These are phyloP conservation scores for Melospiza georgiana DNA, from an alignment of 2,113 vertebrate genomes.

Conservation along the genomic window DNA sequence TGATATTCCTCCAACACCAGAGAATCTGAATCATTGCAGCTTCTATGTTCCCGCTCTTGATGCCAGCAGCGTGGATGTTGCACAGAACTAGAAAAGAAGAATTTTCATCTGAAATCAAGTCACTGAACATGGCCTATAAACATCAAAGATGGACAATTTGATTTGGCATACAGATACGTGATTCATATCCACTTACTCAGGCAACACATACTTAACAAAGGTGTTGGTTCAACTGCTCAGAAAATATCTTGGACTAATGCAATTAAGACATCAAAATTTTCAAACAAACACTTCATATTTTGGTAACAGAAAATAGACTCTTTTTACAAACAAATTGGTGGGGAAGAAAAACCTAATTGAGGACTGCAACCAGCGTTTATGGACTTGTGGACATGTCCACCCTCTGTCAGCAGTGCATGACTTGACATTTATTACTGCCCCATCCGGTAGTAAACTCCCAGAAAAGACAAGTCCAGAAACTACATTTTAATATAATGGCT, in stretches of 20 bases:
- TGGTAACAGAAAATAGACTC: background rate
- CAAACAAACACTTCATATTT: background rate
- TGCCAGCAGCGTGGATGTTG: slow-evolving; percentile 74
- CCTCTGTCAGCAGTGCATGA: background rate
- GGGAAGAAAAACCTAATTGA: rapidly evolving
- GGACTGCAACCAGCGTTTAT: background rate
- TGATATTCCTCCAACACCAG: background rate
- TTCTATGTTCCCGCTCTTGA: slow-evolving; percentile 78
- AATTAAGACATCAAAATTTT: background rate
- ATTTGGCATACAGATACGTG: rapidly evolving
- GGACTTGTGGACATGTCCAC: background rate
- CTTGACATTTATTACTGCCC: background rate
- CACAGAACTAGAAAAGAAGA: slow-evolving; percentile 54
- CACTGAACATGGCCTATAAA: background rate
- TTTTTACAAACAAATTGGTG: background rate
- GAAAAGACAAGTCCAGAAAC: background rate
- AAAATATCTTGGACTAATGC: background rate
- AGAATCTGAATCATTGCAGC: background rate
- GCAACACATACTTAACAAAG: background rate
- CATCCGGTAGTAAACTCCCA: background rate
- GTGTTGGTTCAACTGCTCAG: background rate
- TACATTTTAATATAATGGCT: rapidly evolving
- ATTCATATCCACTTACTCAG: background rate
- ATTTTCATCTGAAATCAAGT: background rate
- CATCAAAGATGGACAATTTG: background rate